Percentiles rank a stretch among this genome's conserved stretches.
phyloP scores from a whole-genome alignment of 2,113 vertebrate species.

The Bubo scandiacus region DNA sequence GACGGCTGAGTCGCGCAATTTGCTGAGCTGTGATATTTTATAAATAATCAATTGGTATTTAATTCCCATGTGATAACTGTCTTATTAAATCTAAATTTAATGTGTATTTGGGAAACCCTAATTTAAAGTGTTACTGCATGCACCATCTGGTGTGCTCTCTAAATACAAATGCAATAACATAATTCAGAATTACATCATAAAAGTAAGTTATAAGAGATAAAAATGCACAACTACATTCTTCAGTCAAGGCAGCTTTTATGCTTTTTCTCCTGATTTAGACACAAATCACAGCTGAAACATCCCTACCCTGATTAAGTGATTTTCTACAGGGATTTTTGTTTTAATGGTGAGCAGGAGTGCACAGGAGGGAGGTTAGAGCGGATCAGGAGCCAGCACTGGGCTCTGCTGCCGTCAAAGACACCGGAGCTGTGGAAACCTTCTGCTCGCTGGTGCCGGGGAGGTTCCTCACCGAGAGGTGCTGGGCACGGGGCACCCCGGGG shows the following conservation, averaged over 20 bases:
- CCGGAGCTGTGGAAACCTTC: neutral
- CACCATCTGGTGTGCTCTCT: constrained; percentile 67
- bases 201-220: constrained; percentile 45
- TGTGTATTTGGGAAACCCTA: constrained; percentile 68
- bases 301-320: neutral
- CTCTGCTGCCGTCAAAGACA: neutral
- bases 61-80: constrained; percentile 66
- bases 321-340: neutral
- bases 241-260: constrained; percentile 58
- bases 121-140: constrained; percentile 61
- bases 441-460: fast-evolving
- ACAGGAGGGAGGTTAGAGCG: neutral
- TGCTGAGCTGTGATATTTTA: neutral
- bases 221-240: constrained; percentile 25
- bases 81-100: constrained; percentile 74
- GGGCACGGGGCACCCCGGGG: neutral
- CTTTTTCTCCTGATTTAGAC: constrained; percentile 32
- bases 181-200: constrained; percentile 64
- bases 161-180: constrained; percentile 41
- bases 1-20: neutral
- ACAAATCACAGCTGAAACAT: constrained; percentile 37
- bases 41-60: constrained; percentile 61
- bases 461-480: neutral
- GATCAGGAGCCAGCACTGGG: neutral
- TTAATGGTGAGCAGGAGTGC: neutral